Evolutionary conservation across 2,888 invertebrate species (phyloP).

Genomic region (Nudaria mundana): DNA sequence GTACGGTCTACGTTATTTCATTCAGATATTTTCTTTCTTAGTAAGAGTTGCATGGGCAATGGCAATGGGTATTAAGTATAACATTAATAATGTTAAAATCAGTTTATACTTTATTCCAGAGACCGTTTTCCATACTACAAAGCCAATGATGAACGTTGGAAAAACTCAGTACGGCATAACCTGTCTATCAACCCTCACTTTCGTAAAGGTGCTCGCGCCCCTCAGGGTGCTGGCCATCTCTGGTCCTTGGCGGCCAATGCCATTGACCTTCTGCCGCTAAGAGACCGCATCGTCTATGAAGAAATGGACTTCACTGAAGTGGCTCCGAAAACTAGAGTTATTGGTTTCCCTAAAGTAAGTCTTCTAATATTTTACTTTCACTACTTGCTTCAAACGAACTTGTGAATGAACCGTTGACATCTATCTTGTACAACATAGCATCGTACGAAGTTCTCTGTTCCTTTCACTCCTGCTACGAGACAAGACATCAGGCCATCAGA

Average conservation of each 20-base stretch:
- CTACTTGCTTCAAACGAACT: neutral
- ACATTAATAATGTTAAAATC: too few relatives aligned
- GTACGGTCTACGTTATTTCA: too few relatives aligned
- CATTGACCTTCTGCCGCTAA: constrained; percentile 64
- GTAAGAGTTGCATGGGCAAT: too few relatives aligned
- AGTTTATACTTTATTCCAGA: too few relatives aligned
- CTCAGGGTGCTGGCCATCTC: constrained; percentile 93
- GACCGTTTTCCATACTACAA: constrained; percentile 94
- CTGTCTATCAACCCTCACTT: constrained; percentile 96
- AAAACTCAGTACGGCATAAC: constrained; percentile 95
- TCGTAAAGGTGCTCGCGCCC: constrained; percentile 90
- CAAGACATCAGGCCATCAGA: too few relatives aligned
- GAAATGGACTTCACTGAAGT: constrained; percentile 40
- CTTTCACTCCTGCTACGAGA: too few relatives aligned
- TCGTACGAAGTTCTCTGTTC: too few relatives aligned
- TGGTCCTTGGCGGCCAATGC: constrained; percentile 90
- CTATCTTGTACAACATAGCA: too few relatives aligned
- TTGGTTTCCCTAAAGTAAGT: constrained; percentile 66
- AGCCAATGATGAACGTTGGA: constrained; percentile 95
- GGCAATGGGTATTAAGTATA: too few relatives aligned
- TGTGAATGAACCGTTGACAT: neutral
- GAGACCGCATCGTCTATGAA: constrained; percentile 46
- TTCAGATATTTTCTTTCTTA: too few relatives aligned
- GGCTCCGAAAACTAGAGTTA: constrained; percentile 40
- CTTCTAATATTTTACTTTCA: neutral